phyloP scores from a whole-genome alignment of 2,888 invertebrate genomes.

The Drosophila diplacantha region DNA sequence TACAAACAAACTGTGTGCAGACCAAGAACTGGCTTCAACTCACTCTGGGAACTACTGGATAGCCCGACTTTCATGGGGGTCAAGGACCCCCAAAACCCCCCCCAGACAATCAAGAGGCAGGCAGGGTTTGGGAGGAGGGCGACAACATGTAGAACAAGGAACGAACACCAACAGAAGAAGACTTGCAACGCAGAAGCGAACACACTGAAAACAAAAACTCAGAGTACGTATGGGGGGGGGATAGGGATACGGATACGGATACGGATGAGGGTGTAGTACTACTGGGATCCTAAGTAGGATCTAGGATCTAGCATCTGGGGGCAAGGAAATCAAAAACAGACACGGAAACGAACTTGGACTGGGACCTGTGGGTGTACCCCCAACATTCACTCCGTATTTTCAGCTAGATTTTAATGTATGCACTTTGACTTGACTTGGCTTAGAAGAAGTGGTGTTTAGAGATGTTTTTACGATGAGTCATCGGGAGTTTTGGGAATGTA shows the following conservation, averaged over 20 bases:
- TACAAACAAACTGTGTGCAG: constrained; percentile 1
- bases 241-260: background rate
- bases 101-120: background rate
- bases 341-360: background rate
- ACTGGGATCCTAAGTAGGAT: background rate
- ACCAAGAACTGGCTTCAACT: constrained; percentile 6
- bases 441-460: background rate
- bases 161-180: constrained; percentile 35
- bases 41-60: background rate
- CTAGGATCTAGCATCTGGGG: background rate
- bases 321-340: background rate
- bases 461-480: background rate
- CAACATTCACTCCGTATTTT: background rate
- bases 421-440: background rate
- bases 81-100: background rate
- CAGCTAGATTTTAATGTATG: background rate
- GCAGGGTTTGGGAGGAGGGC: background rate
- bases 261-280: background rate
- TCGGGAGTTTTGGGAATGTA: constrained; percentile 1
- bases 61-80: background rate
- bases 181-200: constrained; percentile 36
- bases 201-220: constrained; percentile 29
- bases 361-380: background rate
- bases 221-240: background rate
- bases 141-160: constrained; percentile 33